Conservation (phyloP, 2,888 invertebrate species). For the Ichneumoninae sp. region DNA sequence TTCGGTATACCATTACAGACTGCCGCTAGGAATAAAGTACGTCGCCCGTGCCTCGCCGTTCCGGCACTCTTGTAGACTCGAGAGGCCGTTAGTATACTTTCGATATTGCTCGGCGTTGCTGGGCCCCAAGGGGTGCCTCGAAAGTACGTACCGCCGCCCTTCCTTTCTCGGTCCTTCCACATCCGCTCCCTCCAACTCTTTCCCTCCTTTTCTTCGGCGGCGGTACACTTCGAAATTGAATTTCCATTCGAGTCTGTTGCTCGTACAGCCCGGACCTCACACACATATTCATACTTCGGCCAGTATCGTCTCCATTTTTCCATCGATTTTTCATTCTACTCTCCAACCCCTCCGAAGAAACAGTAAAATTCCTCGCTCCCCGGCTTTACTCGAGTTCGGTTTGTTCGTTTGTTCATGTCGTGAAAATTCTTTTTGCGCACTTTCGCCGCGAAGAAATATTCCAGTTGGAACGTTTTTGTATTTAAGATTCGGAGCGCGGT, state of each 20-base stretch:
- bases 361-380: not conserved
- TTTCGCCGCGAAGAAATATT: no score
- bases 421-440: not conserved
- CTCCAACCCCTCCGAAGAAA: not conserved
- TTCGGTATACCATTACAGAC: constrained; percentile 48
- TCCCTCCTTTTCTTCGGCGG: constrained; percentile 43
- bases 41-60: constrained; percentile 24
- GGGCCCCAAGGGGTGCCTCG: constrained; percentile 69
- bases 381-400: not conserved
- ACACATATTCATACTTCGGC: constrained; percentile 1
- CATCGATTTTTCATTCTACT: constrained; percentile 30
- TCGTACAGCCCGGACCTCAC: constrained; percentile 15
- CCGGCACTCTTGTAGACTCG: constrained; percentile 57
- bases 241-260: constrained; percentile 52
- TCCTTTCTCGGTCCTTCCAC: constrained; percentile 32
- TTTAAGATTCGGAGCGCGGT: no score
- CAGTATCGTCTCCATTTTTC: constrained; percentile 37
- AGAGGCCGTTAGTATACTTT: constrained; percentile 73
- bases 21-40: constrained; percentile 39
- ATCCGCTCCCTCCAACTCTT: constrained; percentile 41
- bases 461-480: no score
- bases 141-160: constrained; percentile 51
- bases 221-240: constrained; percentile 54
- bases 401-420: not conserved
- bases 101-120: constrained; percentile 70